Percentiles rank a stretch among this genome's conserved stretches.
Conservation (phyloP, 2,113 vertebrate genomes). For the Empidonax alnorum region DNA sequence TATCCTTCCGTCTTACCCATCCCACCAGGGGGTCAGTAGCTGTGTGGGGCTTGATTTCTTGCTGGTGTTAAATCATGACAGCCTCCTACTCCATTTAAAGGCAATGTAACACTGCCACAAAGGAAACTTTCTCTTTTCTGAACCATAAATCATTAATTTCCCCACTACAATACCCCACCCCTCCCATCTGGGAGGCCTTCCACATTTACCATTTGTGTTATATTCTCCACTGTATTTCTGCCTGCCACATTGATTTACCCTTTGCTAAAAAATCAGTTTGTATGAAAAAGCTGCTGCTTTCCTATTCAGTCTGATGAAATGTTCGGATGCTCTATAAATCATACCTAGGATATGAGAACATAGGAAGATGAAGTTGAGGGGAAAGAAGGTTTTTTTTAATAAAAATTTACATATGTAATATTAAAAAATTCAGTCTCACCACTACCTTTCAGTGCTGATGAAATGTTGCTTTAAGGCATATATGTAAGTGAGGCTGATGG, state of each 20-base stretch:
- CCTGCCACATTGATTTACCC: conserved; percentile 62
- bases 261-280: conserved; percentile 55
- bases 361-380: not conserved
- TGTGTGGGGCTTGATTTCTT: not conserved
- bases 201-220: conserved; percentile 46
- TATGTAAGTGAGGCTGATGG: not conserved
- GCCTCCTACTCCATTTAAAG: conserved; percentile 6
- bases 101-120: not conserved
- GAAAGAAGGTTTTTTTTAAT: not conserved
- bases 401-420: not conserved
- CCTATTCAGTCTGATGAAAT: conserved; percentile 36
- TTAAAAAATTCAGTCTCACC: not conserved
- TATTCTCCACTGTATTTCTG: conserved; percentile 61
- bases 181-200: not conserved
- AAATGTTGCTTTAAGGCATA: not conserved
- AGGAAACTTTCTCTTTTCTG: conserved; percentile 51
- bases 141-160: not conserved
- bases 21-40: not conserved
- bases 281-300: conserved; percentile 36
- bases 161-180: not conserved
- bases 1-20: not conserved
- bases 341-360: not conserved
- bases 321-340: conserved; percentile 29
- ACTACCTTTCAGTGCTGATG: not conserved
- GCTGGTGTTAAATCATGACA: not conserved